Conservation (phyloP, 2,113 vertebrate genomes). For the Athene cunicularia region DNA sequence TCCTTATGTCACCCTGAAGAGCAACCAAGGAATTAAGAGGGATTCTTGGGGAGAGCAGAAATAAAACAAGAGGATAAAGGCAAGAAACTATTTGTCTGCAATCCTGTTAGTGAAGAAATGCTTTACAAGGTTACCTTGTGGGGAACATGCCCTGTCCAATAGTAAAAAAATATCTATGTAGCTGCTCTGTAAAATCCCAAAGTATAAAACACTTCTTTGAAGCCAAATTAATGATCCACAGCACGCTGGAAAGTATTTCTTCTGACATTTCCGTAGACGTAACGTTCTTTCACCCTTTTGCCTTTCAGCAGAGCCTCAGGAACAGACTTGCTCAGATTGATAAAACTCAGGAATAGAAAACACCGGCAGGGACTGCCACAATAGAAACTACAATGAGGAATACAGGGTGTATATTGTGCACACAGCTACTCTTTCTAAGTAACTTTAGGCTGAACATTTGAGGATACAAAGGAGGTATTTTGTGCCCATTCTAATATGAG, state of each 20-base stretch:
- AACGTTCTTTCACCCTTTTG: constrained; percentile 12
- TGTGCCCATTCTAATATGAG: background rate
- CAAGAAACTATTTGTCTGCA: constrained; percentile 12
- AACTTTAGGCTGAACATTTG: background rate
- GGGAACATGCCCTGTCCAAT: background rate
- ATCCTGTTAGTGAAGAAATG: background rate
- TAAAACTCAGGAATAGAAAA: background rate
- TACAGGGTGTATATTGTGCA: background rate
- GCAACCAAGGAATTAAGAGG: background rate
- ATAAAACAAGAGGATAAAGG: constrained; percentile 25
- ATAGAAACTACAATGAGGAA: background rate
- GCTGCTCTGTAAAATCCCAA: constrained; percentile 27
- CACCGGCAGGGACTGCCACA: constrained; percentile 1
- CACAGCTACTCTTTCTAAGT: background rate
- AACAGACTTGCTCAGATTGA: constrained; percentile 18
- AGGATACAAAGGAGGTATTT: constrained; percentile 11
- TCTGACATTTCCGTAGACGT: background rate
- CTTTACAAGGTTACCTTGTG: constrained; percentile 21
- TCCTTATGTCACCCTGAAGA: background rate
- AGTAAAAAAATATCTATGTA: background rate
- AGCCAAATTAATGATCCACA: constrained; percentile 51
- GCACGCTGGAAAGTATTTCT: background rate
- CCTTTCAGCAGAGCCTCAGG: constrained; percentile 29
- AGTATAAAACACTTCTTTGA: constrained; percentile 7
- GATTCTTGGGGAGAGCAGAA: background rate